Evolutionary conservation across 2,888 invertebrate species (phyloP).

Genomic region (Erannis defoliaria): DNA sequence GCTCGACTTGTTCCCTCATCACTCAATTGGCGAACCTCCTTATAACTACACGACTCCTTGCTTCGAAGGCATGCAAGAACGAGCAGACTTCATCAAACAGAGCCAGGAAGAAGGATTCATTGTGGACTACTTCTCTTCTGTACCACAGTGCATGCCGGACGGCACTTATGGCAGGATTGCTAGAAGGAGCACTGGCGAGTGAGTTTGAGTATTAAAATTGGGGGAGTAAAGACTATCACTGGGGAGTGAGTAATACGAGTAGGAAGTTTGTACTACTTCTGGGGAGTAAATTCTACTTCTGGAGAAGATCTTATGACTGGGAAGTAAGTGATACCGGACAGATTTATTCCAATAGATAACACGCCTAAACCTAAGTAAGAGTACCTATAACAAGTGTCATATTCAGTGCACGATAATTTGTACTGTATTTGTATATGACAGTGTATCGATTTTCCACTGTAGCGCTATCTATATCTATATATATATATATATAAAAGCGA

Average conservation of each 20-base stretch:
- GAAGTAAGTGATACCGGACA: neutral
- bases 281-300: neutral
- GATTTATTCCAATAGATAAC: neutral
- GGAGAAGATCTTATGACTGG: neutral
- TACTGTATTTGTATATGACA: too few relatives aligned
- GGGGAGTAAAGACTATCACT: neutral
- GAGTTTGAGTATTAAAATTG: slow-evolving; percentile 46
- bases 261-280: neutral
- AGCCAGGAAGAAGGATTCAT: slow-evolving; percentile 69
- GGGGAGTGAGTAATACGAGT: neutral
- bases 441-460: too few relatives aligned
- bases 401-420: too few relatives aligned
- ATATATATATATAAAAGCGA: too few relatives aligned
- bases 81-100: slow-evolving; percentile 54
- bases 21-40: slow-evolving; percentile 58
- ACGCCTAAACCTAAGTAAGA: neutral
- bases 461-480: too few relatives aligned
- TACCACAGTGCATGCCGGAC: slow-evolving; percentile 70
- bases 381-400: too few relatives aligned
- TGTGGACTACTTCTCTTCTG: slow-evolving; percentile 62
- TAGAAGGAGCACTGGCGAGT: slow-evolving; percentile 63
- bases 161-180: slow-evolving; percentile 66
- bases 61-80: slow-evolving; percentile 54
- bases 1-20: slow-evolving; percentile 65
- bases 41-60: slow-evolving; percentile 75